Evolutionary conservation across 2,888 invertebrate species (phyloP).

Genomic region (Melolontha melolontha): DNA sequence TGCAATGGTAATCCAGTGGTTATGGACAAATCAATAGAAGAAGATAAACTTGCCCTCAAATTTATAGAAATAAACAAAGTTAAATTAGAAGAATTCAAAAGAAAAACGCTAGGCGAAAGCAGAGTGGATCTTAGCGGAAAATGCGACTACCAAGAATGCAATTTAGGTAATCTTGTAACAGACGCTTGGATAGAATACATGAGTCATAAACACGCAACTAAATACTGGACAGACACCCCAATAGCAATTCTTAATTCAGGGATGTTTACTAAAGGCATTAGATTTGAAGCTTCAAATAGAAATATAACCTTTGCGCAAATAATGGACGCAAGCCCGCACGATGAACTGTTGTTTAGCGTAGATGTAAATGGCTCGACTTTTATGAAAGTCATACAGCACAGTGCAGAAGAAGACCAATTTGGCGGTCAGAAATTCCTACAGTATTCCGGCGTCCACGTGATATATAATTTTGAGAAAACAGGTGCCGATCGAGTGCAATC

Average conservation of each 20-base stretch:
- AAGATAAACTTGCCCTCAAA: background rate
- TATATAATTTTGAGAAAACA: background rate
- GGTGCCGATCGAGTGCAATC: background rate
- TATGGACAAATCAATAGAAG: no score
- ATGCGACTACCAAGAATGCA: background rate
- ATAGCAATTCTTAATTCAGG: background rate
- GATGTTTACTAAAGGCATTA: background rate
- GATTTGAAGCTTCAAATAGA: background rate
- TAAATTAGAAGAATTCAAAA: background rate
- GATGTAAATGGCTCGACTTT: background rate
- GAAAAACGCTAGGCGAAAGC: background rate
- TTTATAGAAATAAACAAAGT: background rate
- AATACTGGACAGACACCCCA: conserved; percentile 4
- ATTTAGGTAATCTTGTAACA: conserved; percentile 5
- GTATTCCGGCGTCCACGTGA: conserved; percentile 3
- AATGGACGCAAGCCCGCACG: background rate
- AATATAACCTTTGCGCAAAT: background rate
- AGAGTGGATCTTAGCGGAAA: background rate
- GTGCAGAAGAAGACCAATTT: background rate
- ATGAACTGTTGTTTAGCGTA: background rate
- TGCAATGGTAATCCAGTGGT: no score
- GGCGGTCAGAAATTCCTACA: background rate
- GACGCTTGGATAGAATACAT: conserved; percentile 6
- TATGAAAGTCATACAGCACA: background rate
- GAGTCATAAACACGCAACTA: background rate